Percentiles rank a stretch among this genome's conserved stretches.
These are phyloP conservation scores for Lineus longissimus DNA, from an alignment of 1,140 invertebrate species.

Conservation along the genomic window DNA sequence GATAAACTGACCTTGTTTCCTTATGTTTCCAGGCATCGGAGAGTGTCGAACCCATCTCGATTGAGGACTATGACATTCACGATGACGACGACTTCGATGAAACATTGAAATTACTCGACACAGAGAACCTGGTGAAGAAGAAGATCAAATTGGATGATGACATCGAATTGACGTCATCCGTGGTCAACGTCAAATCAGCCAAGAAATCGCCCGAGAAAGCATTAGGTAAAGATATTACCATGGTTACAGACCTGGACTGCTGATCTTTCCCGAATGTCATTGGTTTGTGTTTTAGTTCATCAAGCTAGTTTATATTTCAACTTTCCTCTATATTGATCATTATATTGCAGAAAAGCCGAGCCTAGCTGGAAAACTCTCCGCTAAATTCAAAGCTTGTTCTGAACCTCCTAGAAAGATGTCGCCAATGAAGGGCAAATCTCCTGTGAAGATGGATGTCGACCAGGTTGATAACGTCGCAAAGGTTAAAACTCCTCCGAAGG, in stretches of 20 bases:
- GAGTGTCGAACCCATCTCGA: neutral
- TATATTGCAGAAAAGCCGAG: slow-evolving; percentile 14
- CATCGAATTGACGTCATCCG: neutral
- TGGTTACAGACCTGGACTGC: neutral
- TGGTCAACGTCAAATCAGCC: neutral
- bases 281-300: no score
- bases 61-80: slow-evolving; percentile 54
- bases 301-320: no score
- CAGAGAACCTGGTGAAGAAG: slow-evolving; percentile 35
- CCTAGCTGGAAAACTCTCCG: slow-evolving; percentile 31
- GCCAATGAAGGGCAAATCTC: neutral
- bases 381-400: slow-evolving; percentile 10
- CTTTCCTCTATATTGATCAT: neutral
- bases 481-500: slow-evolving; percentile 11
- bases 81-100: slow-evolving; percentile 67
- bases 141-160: neutral
- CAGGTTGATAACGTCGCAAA: neutral
- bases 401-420: neutral
- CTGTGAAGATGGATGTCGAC: neutral
- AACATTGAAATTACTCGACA: slow-evolving; percentile 63
- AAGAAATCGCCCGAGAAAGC: neutral
- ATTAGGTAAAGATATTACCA: neutral
- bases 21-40: slow-evolving; percentile 6
- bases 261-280: neutral
- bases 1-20: neutral